Base-by-base conservation (phyloP, 2,797 vertebrate species). In the Cottoperca gobio region DNA sequence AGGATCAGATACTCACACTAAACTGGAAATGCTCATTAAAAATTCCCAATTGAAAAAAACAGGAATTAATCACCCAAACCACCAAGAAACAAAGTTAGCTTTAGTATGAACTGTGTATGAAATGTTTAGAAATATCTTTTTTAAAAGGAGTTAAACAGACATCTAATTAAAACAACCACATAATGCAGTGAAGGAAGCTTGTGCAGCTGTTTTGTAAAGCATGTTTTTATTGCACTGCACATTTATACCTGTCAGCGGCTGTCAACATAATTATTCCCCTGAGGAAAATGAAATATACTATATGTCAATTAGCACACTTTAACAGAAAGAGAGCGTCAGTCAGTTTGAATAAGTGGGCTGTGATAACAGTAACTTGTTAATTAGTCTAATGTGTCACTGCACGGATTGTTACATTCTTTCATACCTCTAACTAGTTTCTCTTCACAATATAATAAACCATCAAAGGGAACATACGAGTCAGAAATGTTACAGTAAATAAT, bases 251-350 rank as follows among this genome's bases (percentile, higher is more conserved):
- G 84, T 87, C 84, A 84, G 64, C 67, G 55, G 52, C 66, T 88
- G 76, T 84, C 53, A 81, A 78, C 60, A 39, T 80, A 90, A 92
- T 91, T 86, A 89, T 84, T 83, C 87, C 82, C 83, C 2, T 46
- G 33, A 74, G 81, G 86, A 59, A 85, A 83, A 76, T 37, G 73
- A 85, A 88, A 89, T 81, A 78, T 8, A 80, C 66, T 81, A 72
- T 52, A 76, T 69, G 77, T 91, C 87, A 89, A 90, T 94, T 91
- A 89, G 89, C 76, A 57, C 76, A 76, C 57, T 87, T 82, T 74
- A 77, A 76, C 50, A 73, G 50, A 46, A n/a, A n/a, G 55, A 78
- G 65, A 64, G 46, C 1, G 23, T 79, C 73, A 79, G 57, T 80
- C 78, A 65, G 26, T 83, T 43, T 75, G 48, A 79, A 54, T 75